Evolutionary conservation across 2,888 invertebrate genomes (phyloP).

Genomic region (Drosophila anceps): DNA sequence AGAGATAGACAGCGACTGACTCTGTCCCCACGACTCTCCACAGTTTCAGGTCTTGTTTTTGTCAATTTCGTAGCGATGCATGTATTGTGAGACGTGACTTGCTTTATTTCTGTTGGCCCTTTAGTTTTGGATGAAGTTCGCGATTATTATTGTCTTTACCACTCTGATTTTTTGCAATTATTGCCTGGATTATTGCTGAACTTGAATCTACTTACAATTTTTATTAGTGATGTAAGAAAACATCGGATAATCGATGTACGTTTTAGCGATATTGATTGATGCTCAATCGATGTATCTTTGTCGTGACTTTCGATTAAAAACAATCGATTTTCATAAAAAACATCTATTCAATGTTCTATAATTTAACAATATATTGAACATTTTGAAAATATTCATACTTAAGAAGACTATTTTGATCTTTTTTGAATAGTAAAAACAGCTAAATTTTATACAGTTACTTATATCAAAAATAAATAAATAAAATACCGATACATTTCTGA

Average conservation of each 20-base stretch:
- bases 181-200: slow-evolving; percentile 37
- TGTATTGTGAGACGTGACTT: slow-evolving; percentile 43
- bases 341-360: not conserved
- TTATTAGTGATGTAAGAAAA: slow-evolving; percentile 40
- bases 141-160: slow-evolving; percentile 32
- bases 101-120: slow-evolving; percentile 20
- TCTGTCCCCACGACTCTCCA: slow-evolving; percentile 44
- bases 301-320: not conserved
- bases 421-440: not conserved
- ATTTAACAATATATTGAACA: not conserved
- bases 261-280: slow-evolving; percentile 7
- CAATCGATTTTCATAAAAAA: not conserved
- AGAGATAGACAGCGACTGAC: slow-evolving; percentile 75
- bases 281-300: not conserved
- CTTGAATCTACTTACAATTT: slow-evolving; percentile 62
- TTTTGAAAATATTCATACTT: not conserved
- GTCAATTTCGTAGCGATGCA: slow-evolving; percentile 47
- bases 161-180: slow-evolving; percentile 37
- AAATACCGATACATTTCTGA: not conserved
- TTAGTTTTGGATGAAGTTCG: slow-evolving; percentile 2
- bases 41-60: slow-evolving; percentile 64
- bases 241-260: slow-evolving; percentile 10
- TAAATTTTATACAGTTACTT: not conserved
- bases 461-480: not conserved
- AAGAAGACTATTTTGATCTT: not conserved